Conservation (phyloP, 1,140 invertebrate species). For the Arctopsyche grandis region DNA sequence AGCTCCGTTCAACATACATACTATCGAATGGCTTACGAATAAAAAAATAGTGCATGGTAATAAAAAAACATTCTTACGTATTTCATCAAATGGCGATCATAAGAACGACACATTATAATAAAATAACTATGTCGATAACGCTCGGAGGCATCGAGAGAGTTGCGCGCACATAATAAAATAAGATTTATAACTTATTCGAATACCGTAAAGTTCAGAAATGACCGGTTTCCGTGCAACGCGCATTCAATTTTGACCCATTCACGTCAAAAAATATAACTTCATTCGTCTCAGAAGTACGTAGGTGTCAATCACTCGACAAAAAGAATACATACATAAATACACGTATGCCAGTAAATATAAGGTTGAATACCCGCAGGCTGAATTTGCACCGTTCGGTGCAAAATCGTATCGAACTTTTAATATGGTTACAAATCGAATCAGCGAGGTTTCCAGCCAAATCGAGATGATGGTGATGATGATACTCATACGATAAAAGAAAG, state of each 20-base stretch:
- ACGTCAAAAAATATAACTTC: slow-evolving; percentile 21
- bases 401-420: too few species aligned
- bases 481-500: not conserved
- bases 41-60: too few species aligned
- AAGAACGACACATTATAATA: not conserved
- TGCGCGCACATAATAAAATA: slow-evolving; percentile 14
- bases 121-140: not conserved
- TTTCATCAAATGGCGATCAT: not conserved
- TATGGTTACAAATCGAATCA: too few species aligned
- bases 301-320: slow-evolving; percentile 13
- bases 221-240: not conserved
- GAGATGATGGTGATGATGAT: too few species aligned
- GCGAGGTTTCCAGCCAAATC: too few species aligned
- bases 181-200: slow-evolving; percentile 24
- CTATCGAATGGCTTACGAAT: too few species aligned
- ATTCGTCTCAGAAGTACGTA: not conserved
- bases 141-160: not conserved
- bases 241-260: slow-evolving; percentile 5
- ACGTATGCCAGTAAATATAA: too few species aligned
- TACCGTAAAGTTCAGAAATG: slow-evolving; percentile 12
- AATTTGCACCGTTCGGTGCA: not conserved
- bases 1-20: too few species aligned
- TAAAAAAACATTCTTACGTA: too few species aligned
- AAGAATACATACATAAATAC: too few species aligned
- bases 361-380: slow-evolving; percentile 1